phyloP scores from a whole-genome alignment of 2,797 vertebrate genomes.

The Australoheros facetus region DNA sequence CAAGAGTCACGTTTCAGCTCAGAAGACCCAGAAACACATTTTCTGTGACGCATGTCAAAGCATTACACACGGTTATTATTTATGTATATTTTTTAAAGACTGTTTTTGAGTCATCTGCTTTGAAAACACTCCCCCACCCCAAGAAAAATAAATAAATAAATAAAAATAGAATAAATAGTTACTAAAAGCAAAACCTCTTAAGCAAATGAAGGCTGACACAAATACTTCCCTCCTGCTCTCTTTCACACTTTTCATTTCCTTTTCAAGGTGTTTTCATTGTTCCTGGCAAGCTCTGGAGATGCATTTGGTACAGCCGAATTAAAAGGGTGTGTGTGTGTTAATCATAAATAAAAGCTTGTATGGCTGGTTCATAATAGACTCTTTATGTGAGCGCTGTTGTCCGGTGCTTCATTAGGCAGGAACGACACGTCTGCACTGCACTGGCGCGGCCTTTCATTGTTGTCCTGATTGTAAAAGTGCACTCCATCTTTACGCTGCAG shows the following conservation, averaged over 20 bases:
- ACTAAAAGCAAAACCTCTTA: constrained; percentile 38
- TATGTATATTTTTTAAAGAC: not conserved
- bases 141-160: no score
- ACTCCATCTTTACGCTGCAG: constrained; percentile 65
- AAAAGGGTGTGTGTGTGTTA: not conserved
- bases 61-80: not conserved
- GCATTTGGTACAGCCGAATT: constrained; percentile 43
- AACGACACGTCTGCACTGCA: constrained; percentile 59
- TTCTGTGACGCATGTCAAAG: not conserved
- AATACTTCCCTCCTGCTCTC: constrained; percentile 25
- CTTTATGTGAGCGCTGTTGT: constrained; percentile 59
- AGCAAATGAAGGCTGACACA: constrained; percentile 26
- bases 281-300: constrained; percentile 32
- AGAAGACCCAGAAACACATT: not conserved
- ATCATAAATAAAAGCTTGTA: constrained; percentile 62
- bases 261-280: constrained; percentile 64
- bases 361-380: constrained; percentile 58
- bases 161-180: not conserved
- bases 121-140: not conserved
- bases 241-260: constrained; percentile 48
- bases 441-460: constrained; percentile 59
- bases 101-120: constrained; percentile 13
- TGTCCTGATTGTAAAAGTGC: constrained; percentile 69
- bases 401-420: constrained; percentile 71
- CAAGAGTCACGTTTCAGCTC: not conserved